Conservation (phyloP, 2,888 invertebrate genomes). For the Bombyx huttoni region DNA sequence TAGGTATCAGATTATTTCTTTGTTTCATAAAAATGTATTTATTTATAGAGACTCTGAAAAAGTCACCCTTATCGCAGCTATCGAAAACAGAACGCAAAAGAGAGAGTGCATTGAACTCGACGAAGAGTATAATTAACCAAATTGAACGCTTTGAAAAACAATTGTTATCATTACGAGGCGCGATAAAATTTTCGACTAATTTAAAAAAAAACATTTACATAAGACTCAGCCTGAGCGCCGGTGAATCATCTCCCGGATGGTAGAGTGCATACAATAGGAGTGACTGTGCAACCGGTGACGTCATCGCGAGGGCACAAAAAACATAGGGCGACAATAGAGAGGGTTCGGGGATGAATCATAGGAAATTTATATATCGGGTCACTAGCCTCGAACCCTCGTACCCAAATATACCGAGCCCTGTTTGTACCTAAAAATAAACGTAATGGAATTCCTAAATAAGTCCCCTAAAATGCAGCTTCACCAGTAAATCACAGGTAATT, state of each 20-base stretch:
- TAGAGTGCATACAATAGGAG: constrained; percentile 40
- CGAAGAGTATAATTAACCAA: constrained; percentile 19
- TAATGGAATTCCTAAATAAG: constrained; percentile 20
- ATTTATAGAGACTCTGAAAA: not conserved
- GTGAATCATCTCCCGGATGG: constrained; percentile 46
- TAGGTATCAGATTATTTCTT: too few species aligned
- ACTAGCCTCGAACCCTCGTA: constrained; percentile 46
- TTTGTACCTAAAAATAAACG: constrained; percentile 24
- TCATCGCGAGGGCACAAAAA: constrained; percentile 49
- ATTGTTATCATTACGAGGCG: constrained; percentile 4
- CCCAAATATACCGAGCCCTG: constrained; percentile 47
- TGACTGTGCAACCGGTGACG: constrained; percentile 52
- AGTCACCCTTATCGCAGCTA: constrained; percentile 21
- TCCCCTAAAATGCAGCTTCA: constrained; percentile 12
- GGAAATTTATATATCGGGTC: constrained; percentile 53
- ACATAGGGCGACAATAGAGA: constrained; percentile 44
- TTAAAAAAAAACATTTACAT: constrained; percentile 27
- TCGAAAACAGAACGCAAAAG: constrained; percentile 21
- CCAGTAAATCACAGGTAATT: constrained; percentile 19
- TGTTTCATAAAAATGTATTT: not conserved
- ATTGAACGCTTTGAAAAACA: constrained; percentile 12
- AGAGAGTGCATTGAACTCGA: constrained; percentile 30
- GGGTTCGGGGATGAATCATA: constrained; percentile 67
- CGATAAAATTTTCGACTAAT: not conserved
- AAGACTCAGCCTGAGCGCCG: constrained; percentile 19